phyloP scores from a whole-genome alignment of 2,888 invertebrate species.

The Cartodere bifasciata region DNA sequence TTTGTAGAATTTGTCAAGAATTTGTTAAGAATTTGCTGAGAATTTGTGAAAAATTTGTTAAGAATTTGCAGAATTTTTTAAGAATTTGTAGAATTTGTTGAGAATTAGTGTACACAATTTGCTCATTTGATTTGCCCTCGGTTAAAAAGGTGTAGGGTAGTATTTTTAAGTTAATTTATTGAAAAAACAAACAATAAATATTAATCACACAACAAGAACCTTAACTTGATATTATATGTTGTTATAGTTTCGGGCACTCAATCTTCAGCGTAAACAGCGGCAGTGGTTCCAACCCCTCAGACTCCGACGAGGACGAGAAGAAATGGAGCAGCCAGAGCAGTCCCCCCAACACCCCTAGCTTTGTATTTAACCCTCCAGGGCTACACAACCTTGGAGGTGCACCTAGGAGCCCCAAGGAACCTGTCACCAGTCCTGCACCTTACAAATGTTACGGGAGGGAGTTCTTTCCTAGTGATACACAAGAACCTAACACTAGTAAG shows the following conservation, averaged over 20 bases:
- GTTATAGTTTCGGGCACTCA: constrained; percentile 32
- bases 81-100: too few species aligned
- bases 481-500: constrained; percentile 82
- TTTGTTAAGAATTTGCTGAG: too few species aligned
- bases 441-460: constrained; percentile 46
- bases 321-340: constrained; percentile 32
- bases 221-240: too few species aligned
- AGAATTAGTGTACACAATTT: too few species aligned
- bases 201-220: too few species aligned
- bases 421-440: constrained; percentile 33
- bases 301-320: constrained; percentile 66
- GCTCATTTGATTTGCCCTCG: too few species aligned
- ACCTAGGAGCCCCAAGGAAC: constrained; percentile 50
- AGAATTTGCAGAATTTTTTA: too few species aligned
- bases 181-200: too few species aligned
- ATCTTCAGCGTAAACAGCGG: constrained; percentile 34
- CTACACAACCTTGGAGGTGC: constrained; percentile 33
- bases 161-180: too few species aligned
- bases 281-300: constrained; percentile 60
- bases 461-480: constrained; percentile 68
- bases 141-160: too few species aligned
- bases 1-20: too few species aligned
- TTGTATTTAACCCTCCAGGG: constrained; percentile 32
- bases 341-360: constrained; percentile 42
- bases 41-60: too few species aligned